Evolutionary conservation across 2,888 invertebrate species (phyloP).

Genomic region (Muschampia plurimacula): DNA sequence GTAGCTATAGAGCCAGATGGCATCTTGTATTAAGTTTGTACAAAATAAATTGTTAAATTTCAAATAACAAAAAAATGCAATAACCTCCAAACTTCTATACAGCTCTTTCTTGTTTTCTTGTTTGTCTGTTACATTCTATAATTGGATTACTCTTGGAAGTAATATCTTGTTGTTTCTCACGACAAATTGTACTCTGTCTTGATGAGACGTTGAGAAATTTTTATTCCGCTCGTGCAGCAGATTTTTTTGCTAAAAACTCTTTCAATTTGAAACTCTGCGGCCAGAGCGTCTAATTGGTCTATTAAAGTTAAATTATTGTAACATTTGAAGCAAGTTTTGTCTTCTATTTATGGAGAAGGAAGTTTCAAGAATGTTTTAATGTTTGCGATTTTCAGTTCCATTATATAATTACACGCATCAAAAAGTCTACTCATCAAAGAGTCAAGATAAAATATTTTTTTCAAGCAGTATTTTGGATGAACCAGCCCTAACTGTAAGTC

Average conservation of each 20-base stretch:
- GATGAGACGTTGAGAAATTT: constrained; percentile 52
- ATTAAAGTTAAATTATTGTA: constrained; percentile 29
- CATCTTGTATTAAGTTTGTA: neutral
- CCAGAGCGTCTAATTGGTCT: constrained; percentile 30
- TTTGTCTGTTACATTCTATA: constrained; percentile 47
- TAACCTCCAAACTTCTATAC: constrained; percentile 20
- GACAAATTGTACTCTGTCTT: constrained; percentile 50
- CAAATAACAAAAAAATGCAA: constrained; percentile 1
- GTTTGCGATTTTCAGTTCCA: neutral
- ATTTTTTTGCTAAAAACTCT: constrained; percentile 27
- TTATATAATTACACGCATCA: neutral
- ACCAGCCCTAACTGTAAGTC: too few relatives aligned
- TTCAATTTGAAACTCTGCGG: constrained; percentile 27
- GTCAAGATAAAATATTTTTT: too few relatives aligned
- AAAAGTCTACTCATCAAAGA: too few relatives aligned
- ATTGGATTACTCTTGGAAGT: constrained; percentile 51
- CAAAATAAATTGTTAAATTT: neutral
- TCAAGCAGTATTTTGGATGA: too few relatives aligned
- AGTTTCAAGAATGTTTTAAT: neutral
- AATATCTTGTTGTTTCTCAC: constrained; percentile 49
- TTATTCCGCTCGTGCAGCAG: constrained; percentile 42
- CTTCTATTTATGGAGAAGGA: constrained; percentile 2
- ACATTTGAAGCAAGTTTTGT: constrained; percentile 23
- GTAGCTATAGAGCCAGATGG: neutral
- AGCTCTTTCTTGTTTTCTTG: constrained; percentile 41